Conservation (phyloP, 2,797 vertebrate genomes). For the Oreochromis grahami region DNA sequence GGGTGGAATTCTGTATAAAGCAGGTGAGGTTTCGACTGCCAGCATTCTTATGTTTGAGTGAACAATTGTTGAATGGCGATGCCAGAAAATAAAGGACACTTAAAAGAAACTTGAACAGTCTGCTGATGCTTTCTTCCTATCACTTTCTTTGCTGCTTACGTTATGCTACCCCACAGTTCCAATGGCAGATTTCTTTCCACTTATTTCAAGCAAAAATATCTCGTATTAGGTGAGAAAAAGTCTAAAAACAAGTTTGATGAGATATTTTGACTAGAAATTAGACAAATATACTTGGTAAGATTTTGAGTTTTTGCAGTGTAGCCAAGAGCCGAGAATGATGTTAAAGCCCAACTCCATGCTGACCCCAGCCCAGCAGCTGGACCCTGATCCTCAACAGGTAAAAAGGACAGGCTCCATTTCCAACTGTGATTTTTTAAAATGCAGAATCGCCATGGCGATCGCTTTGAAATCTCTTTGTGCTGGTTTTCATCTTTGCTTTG, state of each 20-base stretch:
- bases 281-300: neutral
- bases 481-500: neutral
- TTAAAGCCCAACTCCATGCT: neutral
- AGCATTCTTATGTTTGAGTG: neutral
- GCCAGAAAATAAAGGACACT: neutral
- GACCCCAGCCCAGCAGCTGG: neutral
- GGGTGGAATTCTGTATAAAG: neutral
- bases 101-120: neutral
- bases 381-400: neutral
- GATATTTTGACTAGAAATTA: neutral
- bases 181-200: neutral
- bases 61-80: fast-evolving
- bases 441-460: neutral
- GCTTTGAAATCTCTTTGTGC: neutral
- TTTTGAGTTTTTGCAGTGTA: fast-evolving
- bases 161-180: neutral
- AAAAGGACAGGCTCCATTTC: neutral
- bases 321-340: neutral
- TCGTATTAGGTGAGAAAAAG: neutral
- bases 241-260: neutral
- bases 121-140: fast-evolving
- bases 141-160: neutral
- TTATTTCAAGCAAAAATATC: neutral
- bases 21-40: neutral
- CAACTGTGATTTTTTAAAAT: too few relatives aligned